Base-by-base conservation (phyloP, 1,140 invertebrate genomes). In the Caenorhabditis tropicalis region DNA sequence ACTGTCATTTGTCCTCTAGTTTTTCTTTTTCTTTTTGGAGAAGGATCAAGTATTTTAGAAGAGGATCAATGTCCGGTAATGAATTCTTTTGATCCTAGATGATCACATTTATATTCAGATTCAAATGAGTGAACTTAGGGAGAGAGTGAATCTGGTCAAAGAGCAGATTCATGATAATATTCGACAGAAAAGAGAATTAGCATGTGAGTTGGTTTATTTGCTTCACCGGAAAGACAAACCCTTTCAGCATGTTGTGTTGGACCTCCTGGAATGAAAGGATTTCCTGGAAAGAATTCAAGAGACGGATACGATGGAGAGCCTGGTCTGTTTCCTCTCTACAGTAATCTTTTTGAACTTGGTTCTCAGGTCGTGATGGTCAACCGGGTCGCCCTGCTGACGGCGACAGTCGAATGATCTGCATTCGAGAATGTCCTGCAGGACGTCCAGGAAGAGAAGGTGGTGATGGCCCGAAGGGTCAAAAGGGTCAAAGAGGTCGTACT, bases 301-400 rank as follows among this genome's bases (percentile, higher is more conserved):
- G 82, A 82, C 49, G 82, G 82, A 19, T 46, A 46, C 10, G 82
- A 82, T 74, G 82, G 82, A 29, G 82, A 82, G 33, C 36, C 82
- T 24, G 82, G 82, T 49, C n/a, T n/a, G n/a, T n/a, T n/a, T n/a
- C n/a, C n/a, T n/a, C n/a, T n/a, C n/a, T n/a, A n/a, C 3, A 39
- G 51, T 56, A 27, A 19, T 19, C 1, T n/a, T 51, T n/a, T 19
- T 4, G 15, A 51, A 19, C 0, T 5, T 19, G n/a, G 6, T 51
- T 19, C n/a, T 21, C 36, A 74, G 65, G 65, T 43, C 65, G 65
- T 43, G 65, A 74, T 43, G 82, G 82, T 15, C 56, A 82, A 24
- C 36, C 60, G 12, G 82, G 82, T 5, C 56, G 82, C 29, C 82
- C 82, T n/a, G 82, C 82, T 7, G 82, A 82, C 29, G 82, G 82